These are phyloP conservation scores for Mirza zaza DNA, from an alignment of 2,113 vertebrate species.

Conservation along the genomic window DNA sequence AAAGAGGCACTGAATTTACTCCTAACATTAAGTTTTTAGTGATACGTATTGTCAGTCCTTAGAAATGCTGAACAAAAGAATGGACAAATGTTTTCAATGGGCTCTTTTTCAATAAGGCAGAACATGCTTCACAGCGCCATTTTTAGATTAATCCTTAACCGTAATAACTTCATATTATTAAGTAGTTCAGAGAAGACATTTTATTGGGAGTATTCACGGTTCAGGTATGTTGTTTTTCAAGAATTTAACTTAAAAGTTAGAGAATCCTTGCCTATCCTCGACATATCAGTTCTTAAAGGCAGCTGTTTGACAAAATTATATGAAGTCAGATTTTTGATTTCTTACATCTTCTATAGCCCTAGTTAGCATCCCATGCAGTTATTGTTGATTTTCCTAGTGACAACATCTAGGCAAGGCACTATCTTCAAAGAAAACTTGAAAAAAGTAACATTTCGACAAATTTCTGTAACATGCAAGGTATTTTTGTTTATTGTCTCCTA, in stretches of 20 bases:
- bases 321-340: slow-evolving; percentile 20
- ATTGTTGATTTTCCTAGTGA: background rate
- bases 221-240: background rate
- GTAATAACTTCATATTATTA: slow-evolving; percentile 7
- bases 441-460: background rate
- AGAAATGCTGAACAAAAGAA: background rate
- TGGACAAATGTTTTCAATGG: background rate
- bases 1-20: background rate
- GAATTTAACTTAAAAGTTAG: slow-evolving; percentile 37
- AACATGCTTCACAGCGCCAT: background rate
- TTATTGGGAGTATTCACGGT: background rate
- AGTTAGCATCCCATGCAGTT: background rate
- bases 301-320: background rate
- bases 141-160: slow-evolving; percentile 30
- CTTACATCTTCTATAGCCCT: background rate
- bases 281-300: background rate
- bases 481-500: slow-evolving; percentile 1
- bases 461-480: background rate
- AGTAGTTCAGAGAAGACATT: slow-evolving; percentile 56
- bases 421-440: background rate
- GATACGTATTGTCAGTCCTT: background rate
- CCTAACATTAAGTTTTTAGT: background rate
- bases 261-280: slow-evolving; percentile 14
- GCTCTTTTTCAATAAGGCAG: background rate
- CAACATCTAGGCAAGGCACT: background rate